Conservation (phyloP, 2,113 vertebrate species). For the Neodon shergylaensis region DNA sequence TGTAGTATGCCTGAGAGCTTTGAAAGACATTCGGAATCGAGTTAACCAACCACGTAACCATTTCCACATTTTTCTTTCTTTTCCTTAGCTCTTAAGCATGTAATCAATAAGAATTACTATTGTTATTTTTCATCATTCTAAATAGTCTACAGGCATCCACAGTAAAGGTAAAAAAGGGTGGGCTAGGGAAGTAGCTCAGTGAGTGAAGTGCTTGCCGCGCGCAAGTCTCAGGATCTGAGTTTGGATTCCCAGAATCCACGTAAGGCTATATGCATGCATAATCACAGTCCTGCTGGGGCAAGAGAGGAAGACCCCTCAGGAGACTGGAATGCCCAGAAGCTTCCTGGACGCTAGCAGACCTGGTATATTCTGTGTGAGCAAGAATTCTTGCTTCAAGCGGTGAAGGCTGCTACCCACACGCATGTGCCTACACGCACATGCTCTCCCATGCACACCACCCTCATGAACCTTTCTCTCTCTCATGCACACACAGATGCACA, state of each 20-base stretch:
- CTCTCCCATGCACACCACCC: neutral
- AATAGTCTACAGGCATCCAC: neutral
- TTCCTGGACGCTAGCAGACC: accelerated
- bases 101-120: slow-evolving; percentile 28
- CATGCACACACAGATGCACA: no score
- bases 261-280: neutral
- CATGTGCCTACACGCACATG: neutral
- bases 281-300: no score
- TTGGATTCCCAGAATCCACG: neutral
- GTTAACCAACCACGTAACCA: neutral
- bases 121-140: slow-evolving; percentile 27
- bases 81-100: slow-evolving; percentile 23
- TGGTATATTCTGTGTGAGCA: neutral
- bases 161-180: neutral
- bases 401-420: no score
- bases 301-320: no score
- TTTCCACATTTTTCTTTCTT: neutral
- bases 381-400: neutral
- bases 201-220: no score
- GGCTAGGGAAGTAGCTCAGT: neutral
- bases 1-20: neutral
- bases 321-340: neutral
- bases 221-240: neutral
- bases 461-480: neutral
- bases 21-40: neutral